phyloP scores from a whole-genome alignment of 2,888 invertebrate genomes.

The Dryadula phaetusa region DNA sequence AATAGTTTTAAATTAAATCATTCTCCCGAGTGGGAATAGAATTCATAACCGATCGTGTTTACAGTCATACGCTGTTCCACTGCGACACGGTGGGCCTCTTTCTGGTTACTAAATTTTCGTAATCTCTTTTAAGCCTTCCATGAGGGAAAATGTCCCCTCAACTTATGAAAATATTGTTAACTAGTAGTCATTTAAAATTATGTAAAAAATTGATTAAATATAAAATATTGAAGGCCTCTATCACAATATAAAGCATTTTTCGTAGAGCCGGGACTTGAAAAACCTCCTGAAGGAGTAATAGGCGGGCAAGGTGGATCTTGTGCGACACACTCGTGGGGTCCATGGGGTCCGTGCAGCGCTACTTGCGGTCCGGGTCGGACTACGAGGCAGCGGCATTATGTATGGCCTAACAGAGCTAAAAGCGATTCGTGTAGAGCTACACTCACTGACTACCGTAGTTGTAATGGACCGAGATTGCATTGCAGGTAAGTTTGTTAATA shows the following conservation, averaged over 20 bases:
- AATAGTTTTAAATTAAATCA: too few relatives aligned
- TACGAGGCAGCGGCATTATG: conserved; percentile 83
- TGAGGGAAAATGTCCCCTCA: too few relatives aligned
- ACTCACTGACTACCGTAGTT: conserved; percentile 81
- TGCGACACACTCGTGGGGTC: conserved; percentile 88
- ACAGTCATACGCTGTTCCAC: too few relatives aligned
- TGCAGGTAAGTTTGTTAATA: conserved; percentile 64
- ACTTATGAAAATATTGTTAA: too few relatives aligned
- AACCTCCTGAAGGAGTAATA: conserved; percentile 32
- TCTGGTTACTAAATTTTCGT: too few relatives aligned
- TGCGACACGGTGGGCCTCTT: too few relatives aligned
- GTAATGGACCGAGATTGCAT: conserved; percentile 76
- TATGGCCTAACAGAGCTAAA: conserved; percentile 80
- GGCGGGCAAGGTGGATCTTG: conserved; percentile 82
- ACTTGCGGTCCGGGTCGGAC: conserved; percentile 91
- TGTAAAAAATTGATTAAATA: too few relatives aligned
- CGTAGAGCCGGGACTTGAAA: conserved; percentile 46
- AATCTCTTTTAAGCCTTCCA: too few relatives aligned
- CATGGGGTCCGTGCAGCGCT: conserved; percentile 92
- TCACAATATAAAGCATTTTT: background rate
- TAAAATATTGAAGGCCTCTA: too few relatives aligned
- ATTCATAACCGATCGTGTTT: too few relatives aligned
- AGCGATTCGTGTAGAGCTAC: conserved; percentile 85
- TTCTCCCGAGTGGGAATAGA: too few relatives aligned
- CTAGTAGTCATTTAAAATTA: too few relatives aligned